Evolutionary conservation across 2,113 vertebrate genomes (phyloP).

Genomic region (Erinaceus europaeus): DNA sequence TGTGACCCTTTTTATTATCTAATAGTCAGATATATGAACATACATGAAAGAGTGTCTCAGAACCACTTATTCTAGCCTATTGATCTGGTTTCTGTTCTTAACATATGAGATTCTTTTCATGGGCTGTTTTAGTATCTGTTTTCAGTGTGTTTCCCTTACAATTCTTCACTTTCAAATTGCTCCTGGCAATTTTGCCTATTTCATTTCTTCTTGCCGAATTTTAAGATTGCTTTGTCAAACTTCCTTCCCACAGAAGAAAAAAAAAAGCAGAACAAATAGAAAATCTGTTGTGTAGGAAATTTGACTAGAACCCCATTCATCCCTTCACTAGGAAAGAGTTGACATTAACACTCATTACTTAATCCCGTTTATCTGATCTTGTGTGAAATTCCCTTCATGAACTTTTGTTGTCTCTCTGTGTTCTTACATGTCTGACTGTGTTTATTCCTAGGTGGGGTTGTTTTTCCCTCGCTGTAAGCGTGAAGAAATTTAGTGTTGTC

Average conservation of each 20-base stretch:
- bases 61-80: background rate
- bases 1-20: slow-evolving; percentile 19
- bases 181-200: background rate
- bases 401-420: background rate
- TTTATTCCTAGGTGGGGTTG: background rate
- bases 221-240: slow-evolving; percentile 8
- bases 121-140: background rate
- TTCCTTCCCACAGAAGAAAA: background rate
- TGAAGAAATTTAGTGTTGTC: background rate
- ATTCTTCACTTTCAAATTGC: background rate
- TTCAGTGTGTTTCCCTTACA: background rate
- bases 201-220: background rate
- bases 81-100: slow-evolving; percentile 29
- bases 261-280: background rate
- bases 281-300: background rate
- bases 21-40: slow-evolving; percentile 51
- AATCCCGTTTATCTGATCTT: background rate
- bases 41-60: slow-evolving; percentile 12
- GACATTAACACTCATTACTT: background rate
- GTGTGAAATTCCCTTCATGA: background rate
- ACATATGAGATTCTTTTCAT: slow-evolving; percentile 17
- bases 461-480: background rate
- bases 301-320: background rate
- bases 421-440: background rate
- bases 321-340: background rate